phyloP scores from a whole-genome alignment of 2,113 vertebrate species.

The Hirundichthys speculiger region DNA sequence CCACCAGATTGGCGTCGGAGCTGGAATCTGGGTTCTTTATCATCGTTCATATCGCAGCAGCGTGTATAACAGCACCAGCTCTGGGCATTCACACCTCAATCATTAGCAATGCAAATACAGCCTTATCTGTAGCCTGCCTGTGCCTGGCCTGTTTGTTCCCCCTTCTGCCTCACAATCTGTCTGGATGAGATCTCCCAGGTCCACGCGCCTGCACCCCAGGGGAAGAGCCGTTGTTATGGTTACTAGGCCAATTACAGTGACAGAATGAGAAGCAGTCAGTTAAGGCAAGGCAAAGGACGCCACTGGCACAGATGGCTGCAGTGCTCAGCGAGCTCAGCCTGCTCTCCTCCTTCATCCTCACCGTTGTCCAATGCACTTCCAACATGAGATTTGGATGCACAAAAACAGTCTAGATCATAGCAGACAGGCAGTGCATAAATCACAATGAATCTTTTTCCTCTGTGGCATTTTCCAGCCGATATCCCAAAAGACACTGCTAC shows the following conservation, averaged over 20 bases:
- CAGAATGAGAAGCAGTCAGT: conserved; percentile 49
- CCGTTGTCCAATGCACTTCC: conserved; percentile 1
- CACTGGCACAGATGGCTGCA: conserved; percentile 63
- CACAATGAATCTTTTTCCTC: not conserved
- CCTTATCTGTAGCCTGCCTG: conserved; percentile 53
- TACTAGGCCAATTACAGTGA: conserved; percentile 71
- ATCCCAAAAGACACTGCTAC: conserved; percentile 30
- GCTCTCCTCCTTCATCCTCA: conserved; percentile 34
- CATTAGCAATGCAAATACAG: conserved; percentile 68
- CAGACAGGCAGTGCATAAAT: conserved; percentile 4
- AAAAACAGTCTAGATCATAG: conserved; percentile 9
- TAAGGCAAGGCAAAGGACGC: conserved; percentile 32
- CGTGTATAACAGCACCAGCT: conserved; percentile 12
- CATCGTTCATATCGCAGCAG: conserved; percentile 29
- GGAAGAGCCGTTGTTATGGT: conserved; percentile 54
- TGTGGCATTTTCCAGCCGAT: not conserved
- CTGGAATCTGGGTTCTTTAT: conserved; percentile 46
- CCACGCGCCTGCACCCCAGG: conserved; percentile 59
- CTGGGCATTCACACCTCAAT: conserved; percentile 34
- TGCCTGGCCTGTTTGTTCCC: conserved; percentile 10
- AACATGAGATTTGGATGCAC: conserved; percentile 11
- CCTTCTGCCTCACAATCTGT: conserved; percentile 26
- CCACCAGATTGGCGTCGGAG: conserved; percentile 22
- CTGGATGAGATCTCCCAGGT: conserved; percentile 48
- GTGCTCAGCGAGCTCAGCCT: conserved; percentile 38